Evolutionary conservation across 2,888 invertebrate species (phyloP).

Genomic region (Sceliomorpha sp.): DNA sequence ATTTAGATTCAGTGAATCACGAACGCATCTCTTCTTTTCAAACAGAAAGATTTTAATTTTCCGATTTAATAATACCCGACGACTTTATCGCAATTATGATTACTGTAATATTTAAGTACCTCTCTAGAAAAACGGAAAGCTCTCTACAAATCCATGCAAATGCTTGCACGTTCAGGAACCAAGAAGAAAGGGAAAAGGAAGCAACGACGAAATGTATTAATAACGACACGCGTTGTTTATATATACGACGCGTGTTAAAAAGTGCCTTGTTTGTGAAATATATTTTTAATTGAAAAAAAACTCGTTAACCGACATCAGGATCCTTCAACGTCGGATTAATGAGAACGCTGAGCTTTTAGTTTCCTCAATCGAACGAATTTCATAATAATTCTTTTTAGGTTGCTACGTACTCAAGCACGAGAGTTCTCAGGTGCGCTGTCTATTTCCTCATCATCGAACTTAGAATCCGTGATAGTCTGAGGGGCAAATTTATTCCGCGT

Average conservation of each 20-base stretch:
- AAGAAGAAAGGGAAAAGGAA: too few relatives aligned
- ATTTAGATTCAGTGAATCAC: too few relatives aligned
- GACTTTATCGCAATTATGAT: too few relatives aligned
- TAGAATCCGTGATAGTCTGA: constrained; percentile 42
- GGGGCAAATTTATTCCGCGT: constrained; percentile 72
- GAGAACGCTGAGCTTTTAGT: constrained; percentile 23
- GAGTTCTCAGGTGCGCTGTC: constrained; percentile 57
- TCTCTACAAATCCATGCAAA: too few relatives aligned
- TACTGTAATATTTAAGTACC: too few relatives aligned
- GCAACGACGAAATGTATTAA: too few relatives aligned
- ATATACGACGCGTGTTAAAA: background rate
- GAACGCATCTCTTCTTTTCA: too few relatives aligned
- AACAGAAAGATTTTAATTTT: too few relatives aligned
- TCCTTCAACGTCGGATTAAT: constrained; percentile 17
- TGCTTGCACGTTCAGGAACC: too few relatives aligned
- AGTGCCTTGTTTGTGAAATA: constrained; percentile 17
- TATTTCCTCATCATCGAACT: constrained; percentile 56
- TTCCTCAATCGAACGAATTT: constrained; percentile 21
- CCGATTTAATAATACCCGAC: too few relatives aligned
- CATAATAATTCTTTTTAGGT: constrained; percentile 27
- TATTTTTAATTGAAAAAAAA: constrained; percentile 15
- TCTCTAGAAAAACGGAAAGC: too few relatives aligned
- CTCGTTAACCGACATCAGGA: constrained; percentile 29
- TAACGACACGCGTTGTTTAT: too few relatives aligned
- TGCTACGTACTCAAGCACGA: constrained; percentile 25